Conservation (phyloP, 2,113 vertebrate species). For the Barnardius zonarius region DNA sequence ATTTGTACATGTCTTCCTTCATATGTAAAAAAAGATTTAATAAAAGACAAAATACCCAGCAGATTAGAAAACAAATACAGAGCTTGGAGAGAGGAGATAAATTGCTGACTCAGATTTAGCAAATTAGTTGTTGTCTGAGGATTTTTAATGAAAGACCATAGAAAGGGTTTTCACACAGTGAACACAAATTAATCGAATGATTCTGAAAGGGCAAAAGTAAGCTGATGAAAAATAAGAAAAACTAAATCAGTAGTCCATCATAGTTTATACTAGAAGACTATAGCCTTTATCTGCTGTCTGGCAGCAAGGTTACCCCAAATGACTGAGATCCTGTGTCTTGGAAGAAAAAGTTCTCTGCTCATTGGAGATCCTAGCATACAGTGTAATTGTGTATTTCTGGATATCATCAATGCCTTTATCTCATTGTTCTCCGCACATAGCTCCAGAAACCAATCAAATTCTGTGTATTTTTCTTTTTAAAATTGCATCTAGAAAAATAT, state of each 20-base stretch:
- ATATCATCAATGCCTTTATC: not conserved
- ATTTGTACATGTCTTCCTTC: not conserved
- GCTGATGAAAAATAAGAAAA: accelerated
- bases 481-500: not conserved
- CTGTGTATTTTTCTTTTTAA: not conserved
- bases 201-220: not conserved
- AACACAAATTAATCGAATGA: not conserved
- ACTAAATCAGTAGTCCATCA: not conserved
- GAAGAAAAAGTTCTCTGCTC: not conserved
- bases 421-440: not conserved
- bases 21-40: not conserved
- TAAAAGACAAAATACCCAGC: not conserved
- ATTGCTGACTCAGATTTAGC: not conserved
- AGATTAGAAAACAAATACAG: not conserved
- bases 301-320: not conserved
- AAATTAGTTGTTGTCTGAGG: not conserved
- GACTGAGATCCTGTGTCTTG: not conserved
- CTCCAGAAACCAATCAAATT: not conserved
- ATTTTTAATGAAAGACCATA: not conserved
- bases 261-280: not conserved
- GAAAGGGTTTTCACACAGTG: not conserved
- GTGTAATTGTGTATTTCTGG: not conserved
- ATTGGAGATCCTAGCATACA: not conserved
- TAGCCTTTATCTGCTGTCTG: not conserved
- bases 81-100: not conserved